These are phyloP conservation scores for Montipora foliosa DNA, from an alignment of 64 coral and sea anemone genomes.

Conservation along the genomic window DNA sequence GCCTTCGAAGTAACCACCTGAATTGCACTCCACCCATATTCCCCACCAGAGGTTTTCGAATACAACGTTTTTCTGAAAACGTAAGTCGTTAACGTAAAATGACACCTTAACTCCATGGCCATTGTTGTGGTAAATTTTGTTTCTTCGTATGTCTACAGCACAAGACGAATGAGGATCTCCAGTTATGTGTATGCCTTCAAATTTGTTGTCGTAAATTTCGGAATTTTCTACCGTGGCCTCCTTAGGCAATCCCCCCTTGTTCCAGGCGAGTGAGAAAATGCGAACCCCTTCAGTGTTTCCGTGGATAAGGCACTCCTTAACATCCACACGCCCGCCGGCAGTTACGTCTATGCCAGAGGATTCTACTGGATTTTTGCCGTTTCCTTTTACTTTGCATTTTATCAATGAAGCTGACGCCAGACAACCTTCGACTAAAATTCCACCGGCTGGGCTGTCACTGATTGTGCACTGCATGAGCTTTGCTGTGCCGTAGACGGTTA, in stretches of 20 bases:
- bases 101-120: background rate
- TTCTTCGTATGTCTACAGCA: background rate
- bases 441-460: background rate
- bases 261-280: background rate
- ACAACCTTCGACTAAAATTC: background rate
- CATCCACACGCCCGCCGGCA: background rate
- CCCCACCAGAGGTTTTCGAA: constrained; percentile 25
- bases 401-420: background rate
- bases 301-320: background rate
- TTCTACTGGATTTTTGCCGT: background rate
- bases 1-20: background rate
- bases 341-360: background rate
- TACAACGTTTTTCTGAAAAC: background rate
- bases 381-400: background rate
- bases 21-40: background rate
- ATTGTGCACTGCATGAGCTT: background rate
- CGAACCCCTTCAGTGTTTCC: background rate
- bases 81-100: background rate
- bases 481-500: background rate
- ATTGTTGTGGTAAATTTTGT: constrained; percentile 5
- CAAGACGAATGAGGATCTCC: background rate
- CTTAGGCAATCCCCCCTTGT: background rate
- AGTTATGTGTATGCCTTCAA: background rate
- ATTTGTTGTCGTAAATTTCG: constrained; percentile 28
- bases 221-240: background rate